These are phyloP conservation scores for Lydus trimaculatus DNA, from an alignment of 2,888 invertebrate genomes.

Conservation along the genomic window DNA sequence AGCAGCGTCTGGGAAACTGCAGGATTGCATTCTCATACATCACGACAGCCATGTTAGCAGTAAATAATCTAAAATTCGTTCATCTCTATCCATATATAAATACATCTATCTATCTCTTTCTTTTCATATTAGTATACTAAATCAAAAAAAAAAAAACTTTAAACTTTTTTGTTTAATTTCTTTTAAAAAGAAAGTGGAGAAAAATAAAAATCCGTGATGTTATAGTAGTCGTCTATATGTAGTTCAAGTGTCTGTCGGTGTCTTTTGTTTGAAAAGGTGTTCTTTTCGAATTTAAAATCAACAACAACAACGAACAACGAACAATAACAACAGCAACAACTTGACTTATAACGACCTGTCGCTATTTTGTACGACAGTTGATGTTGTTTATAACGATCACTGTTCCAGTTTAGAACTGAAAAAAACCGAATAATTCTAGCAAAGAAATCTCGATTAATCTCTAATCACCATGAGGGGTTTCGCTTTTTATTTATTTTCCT, in stretches of 20 bases:
- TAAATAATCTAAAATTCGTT: neutral
- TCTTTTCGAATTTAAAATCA: slow-evolving; percentile 6
- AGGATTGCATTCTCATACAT: slow-evolving; percentile 45
- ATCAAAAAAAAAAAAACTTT: too few species aligned
- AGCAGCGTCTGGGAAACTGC: slow-evolving; percentile 42
- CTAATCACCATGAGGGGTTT: neutral
- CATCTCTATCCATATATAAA: neutral
- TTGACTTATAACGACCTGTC: slow-evolving; percentile 21
- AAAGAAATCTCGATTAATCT: neutral
- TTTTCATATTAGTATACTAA: neutral
- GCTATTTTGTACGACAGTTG: slow-evolving; percentile 15
- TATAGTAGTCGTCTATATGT: slow-evolving; percentile 1
- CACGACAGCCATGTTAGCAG: slow-evolving; percentile 36
- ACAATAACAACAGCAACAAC: neutral
- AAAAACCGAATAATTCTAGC: neutral
- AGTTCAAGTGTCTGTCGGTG: slow-evolving; percentile 2
- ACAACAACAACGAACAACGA: too few species aligned
- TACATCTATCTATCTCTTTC: neutral
- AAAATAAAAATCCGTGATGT: neutral
- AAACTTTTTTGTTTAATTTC: neutral
- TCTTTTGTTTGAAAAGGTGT: neutral
- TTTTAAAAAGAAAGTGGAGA: neutral
- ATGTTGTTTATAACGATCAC: slow-evolving; percentile 7
- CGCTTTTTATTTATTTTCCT: neutral
- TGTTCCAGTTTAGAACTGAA: neutral